Conservation (phyloP, 1,140 invertebrate species). For the Phortica variegata region DNA sequence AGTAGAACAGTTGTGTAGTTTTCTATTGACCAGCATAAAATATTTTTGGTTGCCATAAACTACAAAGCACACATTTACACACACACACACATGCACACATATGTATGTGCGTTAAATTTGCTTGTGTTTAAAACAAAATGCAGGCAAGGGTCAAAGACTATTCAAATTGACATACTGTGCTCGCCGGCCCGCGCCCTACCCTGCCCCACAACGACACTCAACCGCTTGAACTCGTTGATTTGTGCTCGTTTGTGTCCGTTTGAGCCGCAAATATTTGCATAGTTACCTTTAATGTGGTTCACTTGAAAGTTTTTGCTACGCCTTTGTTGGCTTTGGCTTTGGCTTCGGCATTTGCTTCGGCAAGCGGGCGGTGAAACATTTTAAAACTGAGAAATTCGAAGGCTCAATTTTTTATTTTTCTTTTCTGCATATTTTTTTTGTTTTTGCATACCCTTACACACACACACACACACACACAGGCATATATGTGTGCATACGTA, state of each 20-base stretch:
- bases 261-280: slow-evolving; percentile 56
- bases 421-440: not conserved
- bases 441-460: not conserved
- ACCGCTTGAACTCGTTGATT: no score
- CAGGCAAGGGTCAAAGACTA: slow-evolving; percentile 11
- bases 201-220: no score
- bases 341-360: not conserved
- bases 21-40: slow-evolving; percentile 43
- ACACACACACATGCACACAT: not conserved
- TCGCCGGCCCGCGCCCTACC: no score
- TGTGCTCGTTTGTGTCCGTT: slow-evolving; percentile 28
- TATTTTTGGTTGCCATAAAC: slow-evolving; percentile 34
- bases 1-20: no score
- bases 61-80: not conserved
- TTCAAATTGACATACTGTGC: no score
- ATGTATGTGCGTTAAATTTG: not conserved
- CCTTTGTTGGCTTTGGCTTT: not conserved
- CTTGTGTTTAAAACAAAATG: slow-evolving; percentile 14
- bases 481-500: slow-evolving; percentile 6
- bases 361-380: not conserved
- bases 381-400: not conserved
- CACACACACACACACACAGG: slow-evolving; percentile 5
- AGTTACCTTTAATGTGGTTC: slow-evolving; percentile 57
- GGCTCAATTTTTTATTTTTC: not conserved
- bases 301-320: slow-evolving; percentile 25